Base-by-base conservation (phyloP, 2,888 invertebrate species). In the Caenorhabditis zanzibari region DNA sequence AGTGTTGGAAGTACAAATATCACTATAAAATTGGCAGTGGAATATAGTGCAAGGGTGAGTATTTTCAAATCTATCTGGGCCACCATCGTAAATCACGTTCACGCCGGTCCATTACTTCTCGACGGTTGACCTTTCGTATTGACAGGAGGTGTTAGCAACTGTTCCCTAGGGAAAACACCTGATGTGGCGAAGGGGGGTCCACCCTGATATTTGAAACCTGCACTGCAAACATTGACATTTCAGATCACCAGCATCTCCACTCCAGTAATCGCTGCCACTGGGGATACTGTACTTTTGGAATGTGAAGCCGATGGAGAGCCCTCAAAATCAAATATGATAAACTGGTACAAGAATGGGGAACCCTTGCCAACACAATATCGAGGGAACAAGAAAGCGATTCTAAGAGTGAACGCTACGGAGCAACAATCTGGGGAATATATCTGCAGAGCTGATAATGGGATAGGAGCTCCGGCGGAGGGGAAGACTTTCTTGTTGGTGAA, bases 281-380 rank as follows among this genome's bases (percentile, higher is more conserved):
- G 90, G 10, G 92, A 92, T 63, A 88, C 88, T 9, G 89, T 91
- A 4, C 79, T 90, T 6, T 72, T 92, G 32, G 92, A 92, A 82
- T 92, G 92, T 79, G 90, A 91, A 66, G 91, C 88, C 7, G 91
- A 92, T 52, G 92, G 90, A 26, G 85, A 88, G 12, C 92, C 92
- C 1, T 71, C 71, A 22, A 85, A 71, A 38, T 58, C 82, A 28
- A 88, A 90, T 12, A 92, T 92, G 91, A 88, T 92, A 24, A 81
- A 85, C 26, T 92, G 92, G 92, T 86, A 82, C 71, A 83, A 88
- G 68, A 88, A 87, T 47, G 87, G 86, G 12, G 26, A 77, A 10
- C 47, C 44, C 3, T 5, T 81, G 59, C 68, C 44, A 49, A 52
- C 68, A 12, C 38, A 38, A 19, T 41, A 69, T 32, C 74, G 84